Base-by-base conservation (phyloP, 2,797 vertebrate genomes). In the Rhinophrynus dorsalis region DNA sequence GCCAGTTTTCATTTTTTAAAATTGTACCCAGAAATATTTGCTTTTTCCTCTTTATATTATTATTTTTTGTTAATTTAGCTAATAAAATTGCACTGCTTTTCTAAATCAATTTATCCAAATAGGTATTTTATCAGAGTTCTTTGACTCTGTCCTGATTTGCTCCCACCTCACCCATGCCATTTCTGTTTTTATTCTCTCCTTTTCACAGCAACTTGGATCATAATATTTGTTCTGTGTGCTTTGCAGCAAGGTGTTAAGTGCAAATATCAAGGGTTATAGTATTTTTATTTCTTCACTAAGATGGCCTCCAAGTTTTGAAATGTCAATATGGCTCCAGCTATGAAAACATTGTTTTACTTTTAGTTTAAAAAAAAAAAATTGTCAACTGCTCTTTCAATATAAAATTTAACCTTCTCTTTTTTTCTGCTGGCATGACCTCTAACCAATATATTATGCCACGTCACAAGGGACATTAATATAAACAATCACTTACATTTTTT, bases 241-340 rank as follows among this genome's bases (percentile, higher is more conserved):
- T 70, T 71, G 59, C 42, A 29, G 59, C 21, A 45, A 71, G 59
- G 68, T 56, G 68, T 62, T 62, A 63, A 71, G 59, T 71, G 40
- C 59, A 71, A 71, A 71, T 48, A 71, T 63, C 35, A 63, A 55
- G 37, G 35, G 50, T 63, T 62, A 62, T 70, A 47, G 48, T 52
- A 27, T 63, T 63, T 71, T 56, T 71, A 35, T 35, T 60, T 27
- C 32, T 60, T 56, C 15, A 23, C 26, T 58, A 58, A 58, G 37
- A 51, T 73, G 62, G 48, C 54, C 35, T 66, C 54, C 44, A 66
- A 51, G 48, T 62, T 35, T 17, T 23, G 35, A 26, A 54, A 70
- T 29, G 50, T 63, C 40, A 71, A 56, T 40, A 56, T 42, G 26
- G 47, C 51, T 44, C 1, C 68, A 71, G 60, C 59, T 64, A 71